These are phyloP conservation scores for Falco peregrinus DNA, from an alignment of 2,797 vertebrate genomes.

Conservation along the genomic window DNA sequence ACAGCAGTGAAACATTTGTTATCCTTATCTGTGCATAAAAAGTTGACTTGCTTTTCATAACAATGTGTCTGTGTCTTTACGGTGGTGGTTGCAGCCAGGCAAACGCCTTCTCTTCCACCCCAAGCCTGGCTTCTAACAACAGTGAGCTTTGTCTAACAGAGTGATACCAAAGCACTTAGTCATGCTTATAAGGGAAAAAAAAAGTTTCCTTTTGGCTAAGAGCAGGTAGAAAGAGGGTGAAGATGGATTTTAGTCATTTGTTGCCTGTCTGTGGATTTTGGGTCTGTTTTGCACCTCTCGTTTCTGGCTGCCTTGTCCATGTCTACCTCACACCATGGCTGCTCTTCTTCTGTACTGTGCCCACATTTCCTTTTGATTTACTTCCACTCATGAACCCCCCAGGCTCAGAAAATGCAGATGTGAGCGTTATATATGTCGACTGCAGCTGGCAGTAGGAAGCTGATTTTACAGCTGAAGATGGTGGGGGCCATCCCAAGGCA, in stretches of 20 bases:
- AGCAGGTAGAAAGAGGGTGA: background rate
- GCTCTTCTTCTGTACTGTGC: background rate
- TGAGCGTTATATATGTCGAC: accelerated
- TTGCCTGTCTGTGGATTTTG: background rate
- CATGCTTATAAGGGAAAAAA: too few relatives aligned
- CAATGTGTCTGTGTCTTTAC: background rate
- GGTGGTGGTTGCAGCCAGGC: too few relatives aligned
- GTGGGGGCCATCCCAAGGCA: background rate
- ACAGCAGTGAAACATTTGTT: background rate
- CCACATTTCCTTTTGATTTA: background rate
- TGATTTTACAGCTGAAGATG: background rate
- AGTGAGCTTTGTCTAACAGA: background rate
- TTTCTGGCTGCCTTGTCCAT: background rate
- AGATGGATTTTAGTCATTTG: background rate
- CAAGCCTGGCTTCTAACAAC: background rate
- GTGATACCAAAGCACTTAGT: background rate
- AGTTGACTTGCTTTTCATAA: background rate
- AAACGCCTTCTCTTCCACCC: too few relatives aligned
- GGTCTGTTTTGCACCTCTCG: background rate
- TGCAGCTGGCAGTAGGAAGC: background rate
- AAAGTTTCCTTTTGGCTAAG: background rate
- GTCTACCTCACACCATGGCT: accelerated
- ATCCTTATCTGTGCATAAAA: background rate
- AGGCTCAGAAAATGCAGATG: background rate
- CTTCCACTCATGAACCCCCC: background rate